These are phyloP conservation scores for Nycteola revayana DNA, from an alignment of 2,888 invertebrate species.

Conservation along the genomic window DNA sequence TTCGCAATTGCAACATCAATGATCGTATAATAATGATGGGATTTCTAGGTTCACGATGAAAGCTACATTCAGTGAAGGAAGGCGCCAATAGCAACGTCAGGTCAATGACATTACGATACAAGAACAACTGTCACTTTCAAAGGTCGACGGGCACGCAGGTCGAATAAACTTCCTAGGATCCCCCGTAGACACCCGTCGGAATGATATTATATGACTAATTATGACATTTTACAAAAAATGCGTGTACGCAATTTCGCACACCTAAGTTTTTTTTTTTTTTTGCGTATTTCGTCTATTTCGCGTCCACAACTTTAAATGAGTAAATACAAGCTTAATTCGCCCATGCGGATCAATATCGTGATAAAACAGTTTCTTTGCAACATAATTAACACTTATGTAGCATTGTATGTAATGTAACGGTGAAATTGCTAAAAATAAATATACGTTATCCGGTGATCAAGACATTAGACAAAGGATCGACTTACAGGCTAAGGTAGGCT, in stretches of 20 bases:
- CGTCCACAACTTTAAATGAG: too few species aligned
- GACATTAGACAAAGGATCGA: conserved; percentile 12
- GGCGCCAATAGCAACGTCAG: conserved; percentile 48
- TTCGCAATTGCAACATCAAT: conserved; percentile 41
- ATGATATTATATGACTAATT: too few species aligned
- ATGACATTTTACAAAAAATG: too few species aligned
- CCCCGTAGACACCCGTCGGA: too few species aligned
- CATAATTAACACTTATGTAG: too few species aligned
- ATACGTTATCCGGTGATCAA: conserved; percentile 10
- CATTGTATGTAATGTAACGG: conserved; percentile 6
- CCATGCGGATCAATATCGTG: too few species aligned
- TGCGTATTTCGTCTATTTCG: too few species aligned
- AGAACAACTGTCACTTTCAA: conserved; percentile 78
- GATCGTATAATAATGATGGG: conserved; percentile 52
- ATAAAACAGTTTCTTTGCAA: too few species aligned
- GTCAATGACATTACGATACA: conserved; percentile 62
- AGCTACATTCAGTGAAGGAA: conserved; percentile 51
- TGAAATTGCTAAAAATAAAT: conserved; percentile 11
- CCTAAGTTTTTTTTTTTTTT: too few species aligned
- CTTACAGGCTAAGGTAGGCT: conserved; percentile 21
- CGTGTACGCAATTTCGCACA: too few species aligned
- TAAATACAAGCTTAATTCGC: too few species aligned
- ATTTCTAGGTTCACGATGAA: conserved; percentile 59
- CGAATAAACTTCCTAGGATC: too few species aligned
- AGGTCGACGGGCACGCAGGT: conserved; percentile 62